Evolutionary conservation across 2,888 invertebrate species (phyloP).

Genomic region (Xylophagus ater): DNA sequence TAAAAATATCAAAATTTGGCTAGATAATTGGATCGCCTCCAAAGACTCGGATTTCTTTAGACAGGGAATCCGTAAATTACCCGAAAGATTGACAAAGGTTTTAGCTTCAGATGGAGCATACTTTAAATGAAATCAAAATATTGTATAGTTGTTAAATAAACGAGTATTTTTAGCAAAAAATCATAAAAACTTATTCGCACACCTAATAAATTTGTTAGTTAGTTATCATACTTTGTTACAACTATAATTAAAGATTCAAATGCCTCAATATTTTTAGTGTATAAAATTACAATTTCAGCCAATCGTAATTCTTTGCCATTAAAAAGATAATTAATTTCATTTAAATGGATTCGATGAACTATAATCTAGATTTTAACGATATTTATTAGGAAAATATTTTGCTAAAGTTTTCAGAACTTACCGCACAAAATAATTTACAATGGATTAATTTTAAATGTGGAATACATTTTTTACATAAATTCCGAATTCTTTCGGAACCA

Average conservation of each 20-base stretch:
- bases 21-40: too few species aligned
- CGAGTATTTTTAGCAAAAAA: too few species aligned
- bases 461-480: constrained; percentile 6
- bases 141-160: too few species aligned
- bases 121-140: too few species aligned
- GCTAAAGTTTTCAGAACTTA: constrained; percentile 1
- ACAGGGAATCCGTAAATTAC: too few species aligned
- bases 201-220: too few species aligned
- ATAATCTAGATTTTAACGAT: constrained; percentile 6
- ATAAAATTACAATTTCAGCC: constrained; percentile 8
- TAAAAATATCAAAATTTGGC: too few species aligned
- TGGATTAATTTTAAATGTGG: constrained; percentile 4
- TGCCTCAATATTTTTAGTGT: constrained; percentile 4
- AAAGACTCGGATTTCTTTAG: too few species aligned
- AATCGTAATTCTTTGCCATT: constrained; percentile 11
- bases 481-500: not conserved
- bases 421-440: constrained; percentile 9
- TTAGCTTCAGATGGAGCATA: too few species aligned
- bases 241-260: constrained; percentile 11
- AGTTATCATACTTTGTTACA: constrained; percentile 9
- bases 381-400: too few species aligned
- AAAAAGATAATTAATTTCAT: constrained; percentile 5
- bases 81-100: too few species aligned
- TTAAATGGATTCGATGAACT: constrained; percentile 6
- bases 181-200: too few species aligned